Conservation (phyloP, 2,888 invertebrate species). For the Ophioninae sp. region DNA sequence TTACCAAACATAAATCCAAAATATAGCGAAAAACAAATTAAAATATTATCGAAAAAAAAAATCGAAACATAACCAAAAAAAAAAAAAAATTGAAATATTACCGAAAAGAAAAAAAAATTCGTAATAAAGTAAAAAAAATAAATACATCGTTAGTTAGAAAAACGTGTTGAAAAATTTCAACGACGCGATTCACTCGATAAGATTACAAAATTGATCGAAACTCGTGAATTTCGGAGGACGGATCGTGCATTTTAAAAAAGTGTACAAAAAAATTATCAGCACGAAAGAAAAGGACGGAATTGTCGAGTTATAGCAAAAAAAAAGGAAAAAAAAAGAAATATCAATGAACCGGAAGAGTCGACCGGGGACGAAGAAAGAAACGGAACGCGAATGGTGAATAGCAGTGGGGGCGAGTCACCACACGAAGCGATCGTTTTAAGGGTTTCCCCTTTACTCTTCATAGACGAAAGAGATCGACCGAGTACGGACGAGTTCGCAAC, state of each 20-base stretch:
- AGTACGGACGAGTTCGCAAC: constrained; percentile 40
- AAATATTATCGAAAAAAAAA: no score
- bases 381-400: not conserved
- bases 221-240: not conserved
- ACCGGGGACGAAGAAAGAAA: not conserved
- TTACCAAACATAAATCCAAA: no score
- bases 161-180: not conserved
- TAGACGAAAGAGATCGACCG: constrained; percentile 4
- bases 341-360: not conserved
- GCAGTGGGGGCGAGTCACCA: not conserved
- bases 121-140: not conserved
- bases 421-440: not conserved
- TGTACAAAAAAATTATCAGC: not conserved
- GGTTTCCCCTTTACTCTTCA: constrained; percentile 1
- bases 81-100: not conserved
- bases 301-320: not conserved
- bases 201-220: not conserved
- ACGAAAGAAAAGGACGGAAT: not conserved
- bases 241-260: not conserved
- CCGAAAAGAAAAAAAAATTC: no score
- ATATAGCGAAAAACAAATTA: no score
- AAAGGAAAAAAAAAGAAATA: not conserved
- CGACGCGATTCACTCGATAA: not conserved
- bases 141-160: not conserved
- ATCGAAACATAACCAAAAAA: not conserved